phyloP scores from a whole-genome alignment of 2,888 invertebrate genomes.

The Diploptera punctata region DNA sequence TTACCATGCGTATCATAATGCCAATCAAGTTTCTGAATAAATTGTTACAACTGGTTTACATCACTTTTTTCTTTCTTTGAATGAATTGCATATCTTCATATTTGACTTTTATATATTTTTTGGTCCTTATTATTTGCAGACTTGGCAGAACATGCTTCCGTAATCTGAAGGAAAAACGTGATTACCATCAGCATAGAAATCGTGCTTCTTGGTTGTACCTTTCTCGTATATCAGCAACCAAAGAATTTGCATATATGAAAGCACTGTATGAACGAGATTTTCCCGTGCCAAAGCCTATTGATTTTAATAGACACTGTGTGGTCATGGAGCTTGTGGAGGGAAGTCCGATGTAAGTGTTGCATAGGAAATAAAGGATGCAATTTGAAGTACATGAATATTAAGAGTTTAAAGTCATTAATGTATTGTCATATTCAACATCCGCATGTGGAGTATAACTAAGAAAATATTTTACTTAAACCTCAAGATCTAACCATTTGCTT shows the following conservation, averaged over 20 bases:
- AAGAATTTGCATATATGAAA: slow-evolving; percentile 98
- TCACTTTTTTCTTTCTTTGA: too few species aligned
- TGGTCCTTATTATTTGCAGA: slow-evolving; percentile 56
- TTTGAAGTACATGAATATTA: not conserved
- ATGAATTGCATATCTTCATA: too few species aligned
- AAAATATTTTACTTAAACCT: too few species aligned
- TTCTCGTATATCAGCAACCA: slow-evolving; percentile 94
- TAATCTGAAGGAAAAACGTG: slow-evolving; percentile 93
- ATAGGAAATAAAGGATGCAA: not conserved
- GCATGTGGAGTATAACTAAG: too few species aligned
- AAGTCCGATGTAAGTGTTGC: slow-evolving; percentile 74
- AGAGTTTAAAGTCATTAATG: not conserved
- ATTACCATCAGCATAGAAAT: slow-evolving; percentile 93
- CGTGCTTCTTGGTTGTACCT: slow-evolving; percentile 95
- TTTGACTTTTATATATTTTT: too few species aligned
- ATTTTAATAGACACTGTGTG: slow-evolving; percentile 93
- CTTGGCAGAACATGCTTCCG: slow-evolving; percentile 96
- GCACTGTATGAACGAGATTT: slow-evolving; percentile 89
- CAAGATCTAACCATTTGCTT: too few species aligned
- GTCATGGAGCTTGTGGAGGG: slow-evolving; percentile 93
- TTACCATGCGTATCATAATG: too few species aligned
- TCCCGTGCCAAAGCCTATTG: slow-evolving; percentile 94
- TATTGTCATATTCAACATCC: too few species aligned
- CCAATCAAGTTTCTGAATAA: too few species aligned
- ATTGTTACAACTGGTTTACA: too few species aligned